Evolutionary conservation across 2,888 invertebrate genomes (phyloP).

Genomic region (Chesias legatella): DNA sequence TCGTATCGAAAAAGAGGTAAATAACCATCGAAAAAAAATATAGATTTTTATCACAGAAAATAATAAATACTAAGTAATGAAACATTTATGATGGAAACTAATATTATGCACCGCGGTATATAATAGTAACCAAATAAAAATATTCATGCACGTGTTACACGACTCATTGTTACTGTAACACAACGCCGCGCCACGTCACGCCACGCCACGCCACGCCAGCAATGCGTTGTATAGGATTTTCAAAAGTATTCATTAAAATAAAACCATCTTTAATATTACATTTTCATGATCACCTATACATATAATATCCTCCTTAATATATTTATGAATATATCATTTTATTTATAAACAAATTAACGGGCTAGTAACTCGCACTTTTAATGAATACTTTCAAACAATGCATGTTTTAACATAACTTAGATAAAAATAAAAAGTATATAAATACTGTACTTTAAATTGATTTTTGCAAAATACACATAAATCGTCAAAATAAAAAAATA

Average conservation of each 20-base stretch:
- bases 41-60: conserved; percentile 75
- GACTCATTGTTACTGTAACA: too few relatives aligned
- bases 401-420: conserved; percentile 6
- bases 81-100: conserved; percentile 68
- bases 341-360: too few relatives aligned
- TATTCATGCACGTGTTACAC: not conserved
- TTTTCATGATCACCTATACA: too few relatives aligned
- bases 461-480: conserved; percentile 33
- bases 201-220: not conserved
- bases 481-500: conserved; percentile 28
- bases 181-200: too few relatives aligned
- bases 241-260: not conserved
- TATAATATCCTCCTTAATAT: too few relatives aligned
- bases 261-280: too few relatives aligned
- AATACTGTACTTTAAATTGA: conserved; percentile 35
- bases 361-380: too few relatives aligned
- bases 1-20: conserved; percentile 24
- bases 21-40: conserved; percentile 38
- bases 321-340: too few relatives aligned
- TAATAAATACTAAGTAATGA: conserved; percentile 73
- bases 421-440: conserved; percentile 23
- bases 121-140: conserved; percentile 33
- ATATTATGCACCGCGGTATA: conserved; percentile 63
- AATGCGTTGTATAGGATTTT: not conserved
- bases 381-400: conserved; percentile 6